Base-by-base conservation (phyloP, 2,888 invertebrate genomes). In the Choristoneura rosaceana region DNA sequence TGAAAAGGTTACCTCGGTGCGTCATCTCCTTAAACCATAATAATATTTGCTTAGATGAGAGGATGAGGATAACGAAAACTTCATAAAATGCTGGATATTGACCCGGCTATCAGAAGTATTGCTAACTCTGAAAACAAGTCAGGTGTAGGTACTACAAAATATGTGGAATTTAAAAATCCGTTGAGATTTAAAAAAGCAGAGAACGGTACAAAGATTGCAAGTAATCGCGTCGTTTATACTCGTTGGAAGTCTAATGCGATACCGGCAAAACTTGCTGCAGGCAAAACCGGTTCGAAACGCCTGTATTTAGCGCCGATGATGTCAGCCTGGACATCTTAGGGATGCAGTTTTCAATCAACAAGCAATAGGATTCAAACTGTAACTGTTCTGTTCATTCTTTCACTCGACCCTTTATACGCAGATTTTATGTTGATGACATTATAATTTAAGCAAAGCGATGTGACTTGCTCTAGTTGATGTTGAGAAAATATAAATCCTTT, bases 201-300 rank as follows among this genome's bases (percentile, higher is more conserved):
- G 55, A 64, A 47, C 64, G 64, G 47, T 50, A 50, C 34, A 50
- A 15, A 64, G 64, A 64, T 64, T 45, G 47, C 64, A 64, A 64
- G n/a, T 50, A 64, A 47, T 64, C 47, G 33, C 64, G 4, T 34
- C 61, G 64, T 64, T 64, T 64, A 64, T 50, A 64, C 34, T 15
- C 50, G 50, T 15, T 33, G 47, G 50, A 47, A 25, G 34, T 34
- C 64, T 50, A 50, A 64, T 34, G 50, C 33, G 15, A 47, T 52
- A 66, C 65, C 41, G 65, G 55, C 55, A 55, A 66, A 66, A 64
- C 65, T 55, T 38, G 65, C 65, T 66, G 65, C 74, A 71, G 73
- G 75, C 76, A 69, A 76, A 81, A 81, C 81, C 81, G 81, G 81
- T 81, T 78, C 55, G 50, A n/a, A 34, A 15, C 47, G 65, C 69